Evolutionary conservation across 2,113 vertebrate genomes (phyloP).

Genomic region (Dasyornis broadbenti): DNA sequence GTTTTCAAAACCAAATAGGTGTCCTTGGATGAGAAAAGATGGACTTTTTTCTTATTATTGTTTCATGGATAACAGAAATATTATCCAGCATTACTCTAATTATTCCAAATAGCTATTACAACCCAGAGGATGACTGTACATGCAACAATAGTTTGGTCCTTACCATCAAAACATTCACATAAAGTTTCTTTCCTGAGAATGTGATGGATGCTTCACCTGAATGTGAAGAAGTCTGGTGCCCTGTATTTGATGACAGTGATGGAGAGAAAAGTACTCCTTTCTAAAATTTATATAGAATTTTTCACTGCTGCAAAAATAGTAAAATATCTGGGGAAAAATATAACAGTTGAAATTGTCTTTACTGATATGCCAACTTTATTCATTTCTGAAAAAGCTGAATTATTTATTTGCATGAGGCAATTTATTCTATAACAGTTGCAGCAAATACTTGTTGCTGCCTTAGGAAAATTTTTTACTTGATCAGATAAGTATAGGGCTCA

Average conservation of each 20-base stretch:
- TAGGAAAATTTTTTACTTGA: neutral
- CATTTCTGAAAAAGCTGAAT: neutral
- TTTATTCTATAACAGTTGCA: neutral
- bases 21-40: neutral
- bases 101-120: neutral
- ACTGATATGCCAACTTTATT: neutral
- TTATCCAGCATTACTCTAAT: neutral
- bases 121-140: neutral
- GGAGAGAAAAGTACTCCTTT: neutral
- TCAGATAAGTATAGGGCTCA: neutral
- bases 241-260: neutral
- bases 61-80: neutral
- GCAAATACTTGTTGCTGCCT: neutral
- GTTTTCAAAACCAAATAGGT: neutral
- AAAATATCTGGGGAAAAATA: neutral
- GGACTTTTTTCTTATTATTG: neutral
- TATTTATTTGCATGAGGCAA: neutral
- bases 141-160: neutral
- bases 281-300: neutral
- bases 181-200: neutral
- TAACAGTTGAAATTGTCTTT: neutral
- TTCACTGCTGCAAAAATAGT: neutral
- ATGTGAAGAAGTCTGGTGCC: neutral
- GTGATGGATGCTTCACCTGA: neutral
- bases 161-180: neutral